phyloP scores from a whole-genome alignment of 2,888 invertebrate species.

The Ectemnius continuus region DNA sequence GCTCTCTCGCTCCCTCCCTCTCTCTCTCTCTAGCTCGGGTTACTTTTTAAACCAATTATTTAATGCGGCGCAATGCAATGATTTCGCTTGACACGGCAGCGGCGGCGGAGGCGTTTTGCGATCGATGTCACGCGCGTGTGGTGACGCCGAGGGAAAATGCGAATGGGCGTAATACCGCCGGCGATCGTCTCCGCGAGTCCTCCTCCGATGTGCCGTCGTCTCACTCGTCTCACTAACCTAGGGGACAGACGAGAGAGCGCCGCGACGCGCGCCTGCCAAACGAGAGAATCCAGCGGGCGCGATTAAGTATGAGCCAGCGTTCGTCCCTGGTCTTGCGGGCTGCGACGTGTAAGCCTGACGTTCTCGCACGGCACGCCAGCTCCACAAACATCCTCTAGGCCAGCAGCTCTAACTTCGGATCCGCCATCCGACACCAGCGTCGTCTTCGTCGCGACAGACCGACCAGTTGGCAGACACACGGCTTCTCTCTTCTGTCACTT shows the following conservation, averaged over 20 bases:
- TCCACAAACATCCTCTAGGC: too few relatives aligned
- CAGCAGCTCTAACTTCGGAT: neutral
- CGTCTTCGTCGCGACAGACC: constrained; percentile 13
- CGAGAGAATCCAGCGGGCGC: constrained; percentile 13
- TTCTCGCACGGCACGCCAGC: constrained; percentile 11
- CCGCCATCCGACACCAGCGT: constrained; percentile 6
- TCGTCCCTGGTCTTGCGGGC: constrained; percentile 9
- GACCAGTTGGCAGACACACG: constrained; percentile 9
- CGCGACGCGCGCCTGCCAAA: constrained; percentile 14
- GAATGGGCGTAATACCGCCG: constrained; percentile 62
- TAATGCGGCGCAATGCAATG: constrained; percentile 55
- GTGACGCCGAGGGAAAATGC: constrained; percentile 59
- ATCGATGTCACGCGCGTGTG: constrained; percentile 58
- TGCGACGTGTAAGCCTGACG: constrained; percentile 23
- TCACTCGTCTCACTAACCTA: too few relatives aligned
- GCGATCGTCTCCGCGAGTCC: constrained; percentile 54
- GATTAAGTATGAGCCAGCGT: constrained; percentile 34
- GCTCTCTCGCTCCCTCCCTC: too few relatives aligned
- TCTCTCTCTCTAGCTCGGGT: constrained; percentile 24
- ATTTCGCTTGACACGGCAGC: constrained; percentile 49
- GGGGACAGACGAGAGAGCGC: constrained; percentile 16
- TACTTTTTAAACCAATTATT: constrained; percentile 59
- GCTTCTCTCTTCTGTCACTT: constrained; percentile 10
- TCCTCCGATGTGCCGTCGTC: constrained; percentile 37
- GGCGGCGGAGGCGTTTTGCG: constrained; percentile 53